A percentile compares a stretch with the other conserved stretches of the same genome.
Conservation (phyloP, 2,113 vertebrate genomes). For the Clupea harengus region DNA sequence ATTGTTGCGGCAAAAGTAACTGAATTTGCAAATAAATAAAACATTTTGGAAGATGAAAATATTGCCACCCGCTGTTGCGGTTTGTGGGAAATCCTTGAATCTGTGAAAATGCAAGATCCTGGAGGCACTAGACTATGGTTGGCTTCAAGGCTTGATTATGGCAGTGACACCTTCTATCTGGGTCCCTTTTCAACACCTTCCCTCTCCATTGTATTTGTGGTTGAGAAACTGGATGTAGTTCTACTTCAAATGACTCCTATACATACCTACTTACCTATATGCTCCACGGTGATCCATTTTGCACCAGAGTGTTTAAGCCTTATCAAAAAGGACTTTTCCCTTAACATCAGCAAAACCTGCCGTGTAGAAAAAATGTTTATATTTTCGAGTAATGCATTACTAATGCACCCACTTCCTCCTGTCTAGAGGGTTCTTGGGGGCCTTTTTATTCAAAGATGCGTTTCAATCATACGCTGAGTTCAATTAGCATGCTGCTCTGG, state of each 20-base stretch:
- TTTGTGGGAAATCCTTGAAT: no score
- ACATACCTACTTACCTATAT: neutral
- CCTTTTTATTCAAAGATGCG: conserved; percentile 12
- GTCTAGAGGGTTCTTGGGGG: neutral
- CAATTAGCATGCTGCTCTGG: neutral
- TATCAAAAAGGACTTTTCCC: neutral
- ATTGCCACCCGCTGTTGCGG: no score
- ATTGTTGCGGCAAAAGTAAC: no score
- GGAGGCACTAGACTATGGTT: no score
- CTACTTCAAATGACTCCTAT: neutral
- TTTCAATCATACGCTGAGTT: conserved; percentile 4
- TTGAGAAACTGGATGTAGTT: neutral
- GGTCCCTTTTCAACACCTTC: neutral
- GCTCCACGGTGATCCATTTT: neutral
- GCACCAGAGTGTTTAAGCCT: neutral
- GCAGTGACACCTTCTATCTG: no score
- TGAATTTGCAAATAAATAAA: no score
- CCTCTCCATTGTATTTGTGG: neutral
- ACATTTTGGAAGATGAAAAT: no score
- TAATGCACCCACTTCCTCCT: neutral
- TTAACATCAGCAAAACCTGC: neutral
- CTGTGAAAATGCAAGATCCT: no score
- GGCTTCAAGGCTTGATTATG: no score
- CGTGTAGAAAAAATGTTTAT: neutral
- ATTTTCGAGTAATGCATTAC: neutral